Base-by-base conservation (phyloP, 2,113 vertebrate species). In the Thalassarche chlororhynchos region DNA sequence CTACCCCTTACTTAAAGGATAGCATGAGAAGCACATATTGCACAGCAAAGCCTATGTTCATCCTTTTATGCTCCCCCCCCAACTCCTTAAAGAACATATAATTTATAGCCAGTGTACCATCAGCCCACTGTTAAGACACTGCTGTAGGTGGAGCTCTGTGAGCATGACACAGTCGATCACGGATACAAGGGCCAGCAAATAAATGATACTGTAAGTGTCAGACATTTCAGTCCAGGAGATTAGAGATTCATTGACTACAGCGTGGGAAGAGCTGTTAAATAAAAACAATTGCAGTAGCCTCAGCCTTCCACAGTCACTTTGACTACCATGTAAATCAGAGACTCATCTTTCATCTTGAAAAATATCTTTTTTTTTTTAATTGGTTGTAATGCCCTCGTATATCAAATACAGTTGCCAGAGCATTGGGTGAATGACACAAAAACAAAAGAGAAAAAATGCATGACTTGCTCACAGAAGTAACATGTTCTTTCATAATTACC, bases 241-340 rank as follows among this genome's bases (percentile, higher is more conserved):
- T 24, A 55, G 70, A 29, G 72, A 76, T 84, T 79, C 84, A 62
- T 8, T 61, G 86, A 74, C 80, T 83, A 46, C 44, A 46, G 38
- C 23, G 58, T 72, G 51, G 84, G 78, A 95, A 95, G 68, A 88
- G 95, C 84, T 91, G 93, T 76, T 94, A 93, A 96, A 95, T 51
- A 80, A 89, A 89, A 87, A 40, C 81, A 88, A 61, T 23, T 51
- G 70, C 44, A 52, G 77, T 17, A 23, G 57, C 28, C 70, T 76
- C 68, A 49, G 46, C 62, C 86, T 78, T 84, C 72, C 51, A 40
- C 62, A 52, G 74, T 16, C 82, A 26, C 49, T 76, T 20, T 40
- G 74, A 46, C 74, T 71, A 47, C 62, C 31, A 25, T 0, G 68
- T 44, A 92, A 95, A 96, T n/a, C 84, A 89, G 31, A 81, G 82